A percentile compares a stretch with the other conserved stretches of the same genome.
phyloP scores from a whole-genome alignment of 2,888 invertebrate species.

The Gasteruption jaculator region DNA sequence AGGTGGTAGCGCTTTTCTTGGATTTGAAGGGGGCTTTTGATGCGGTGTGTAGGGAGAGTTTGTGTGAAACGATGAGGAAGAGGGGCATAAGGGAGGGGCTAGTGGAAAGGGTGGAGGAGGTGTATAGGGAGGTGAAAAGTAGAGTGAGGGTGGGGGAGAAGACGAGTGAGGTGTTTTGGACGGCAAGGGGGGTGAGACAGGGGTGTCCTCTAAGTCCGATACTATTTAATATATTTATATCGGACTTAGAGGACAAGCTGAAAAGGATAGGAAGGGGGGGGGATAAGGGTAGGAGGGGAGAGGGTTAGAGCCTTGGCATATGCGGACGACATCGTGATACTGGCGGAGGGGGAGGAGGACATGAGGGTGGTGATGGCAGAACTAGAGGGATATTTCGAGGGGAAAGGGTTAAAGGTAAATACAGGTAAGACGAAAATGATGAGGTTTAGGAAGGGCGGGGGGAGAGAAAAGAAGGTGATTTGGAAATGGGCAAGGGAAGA shows the following conservation, averaged over 20 bases:
- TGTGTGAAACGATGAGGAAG: conserved; percentile 4
- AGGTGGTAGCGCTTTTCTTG: conserved; percentile 1
- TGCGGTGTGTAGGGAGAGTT: conserved; percentile 5
- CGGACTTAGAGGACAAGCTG: conserved; percentile 5
- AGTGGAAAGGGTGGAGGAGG: conserved; percentile 2
- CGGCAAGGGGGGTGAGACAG: conserved; percentile 3
- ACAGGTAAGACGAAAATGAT: neutral
- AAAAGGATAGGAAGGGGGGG: neutral
- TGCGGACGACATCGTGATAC: neutral
- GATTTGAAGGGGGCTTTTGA: conserved; percentile 13
- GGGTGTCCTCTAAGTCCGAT: conserved; percentile 8
- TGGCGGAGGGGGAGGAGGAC: neutral
- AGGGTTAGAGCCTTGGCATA: neutral
- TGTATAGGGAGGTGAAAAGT: conserved; percentile 7
- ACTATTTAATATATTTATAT: conserved; percentile 7
- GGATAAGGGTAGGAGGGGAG: conserved; percentile 1
- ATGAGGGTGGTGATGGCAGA: neutral
- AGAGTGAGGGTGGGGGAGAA: conserved; percentile 2
- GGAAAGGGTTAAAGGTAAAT: neutral
- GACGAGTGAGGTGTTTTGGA: conserved; percentile 5
- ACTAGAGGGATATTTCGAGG: neutral
- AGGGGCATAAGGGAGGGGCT: neutral
- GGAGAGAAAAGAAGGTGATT: neutral
- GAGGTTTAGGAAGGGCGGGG: neutral
- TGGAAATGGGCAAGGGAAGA: neutral